These are phyloP conservation scores for Carollia perspicillata DNA, from an alignment of 2,113 vertebrate genomes.

Conservation along the genomic window DNA sequence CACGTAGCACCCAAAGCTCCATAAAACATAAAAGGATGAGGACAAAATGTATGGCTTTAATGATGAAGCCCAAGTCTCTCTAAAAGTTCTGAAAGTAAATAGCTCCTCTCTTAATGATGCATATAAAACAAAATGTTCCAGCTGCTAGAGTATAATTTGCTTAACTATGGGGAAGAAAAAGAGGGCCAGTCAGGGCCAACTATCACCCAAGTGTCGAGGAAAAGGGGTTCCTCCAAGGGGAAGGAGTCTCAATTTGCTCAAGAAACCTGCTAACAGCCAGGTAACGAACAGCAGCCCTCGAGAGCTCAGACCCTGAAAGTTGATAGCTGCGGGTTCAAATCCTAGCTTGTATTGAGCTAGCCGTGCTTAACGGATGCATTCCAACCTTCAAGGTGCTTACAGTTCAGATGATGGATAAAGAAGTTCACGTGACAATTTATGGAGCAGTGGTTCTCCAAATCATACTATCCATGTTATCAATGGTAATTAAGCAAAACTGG, in stretches of 20 bases:
- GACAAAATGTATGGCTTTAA: not conserved
- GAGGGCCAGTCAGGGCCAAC: not conserved
- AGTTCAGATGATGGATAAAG: not conserved
- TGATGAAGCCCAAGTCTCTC: not conserved
- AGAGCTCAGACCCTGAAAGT: not conserved
- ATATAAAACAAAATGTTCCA: not conserved
- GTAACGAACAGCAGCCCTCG: not conserved
- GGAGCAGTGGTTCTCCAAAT: not conserved
- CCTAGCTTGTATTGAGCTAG: not conserved
- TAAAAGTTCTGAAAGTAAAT: not conserved
- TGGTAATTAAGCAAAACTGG: not conserved
- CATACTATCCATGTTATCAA: not conserved
- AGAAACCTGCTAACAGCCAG: not conserved
- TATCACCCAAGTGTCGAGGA: not conserved
- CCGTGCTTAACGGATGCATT: not conserved
- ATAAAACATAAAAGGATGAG: slow-evolving; percentile 15
- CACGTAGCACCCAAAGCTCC: not conserved
- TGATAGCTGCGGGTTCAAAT: not conserved
- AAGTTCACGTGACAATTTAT: not conserved
- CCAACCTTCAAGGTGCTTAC: not conserved
- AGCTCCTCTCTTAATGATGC: not conserved
- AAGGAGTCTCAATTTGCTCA: not conserved
- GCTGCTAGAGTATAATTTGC: not conserved
- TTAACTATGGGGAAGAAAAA: not conserved
- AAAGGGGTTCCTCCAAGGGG: not conserved